These are phyloP conservation scores for Bombus balteatus DNA, from an alignment of 1,140 invertebrate genomes.

Conservation along the genomic window DNA sequence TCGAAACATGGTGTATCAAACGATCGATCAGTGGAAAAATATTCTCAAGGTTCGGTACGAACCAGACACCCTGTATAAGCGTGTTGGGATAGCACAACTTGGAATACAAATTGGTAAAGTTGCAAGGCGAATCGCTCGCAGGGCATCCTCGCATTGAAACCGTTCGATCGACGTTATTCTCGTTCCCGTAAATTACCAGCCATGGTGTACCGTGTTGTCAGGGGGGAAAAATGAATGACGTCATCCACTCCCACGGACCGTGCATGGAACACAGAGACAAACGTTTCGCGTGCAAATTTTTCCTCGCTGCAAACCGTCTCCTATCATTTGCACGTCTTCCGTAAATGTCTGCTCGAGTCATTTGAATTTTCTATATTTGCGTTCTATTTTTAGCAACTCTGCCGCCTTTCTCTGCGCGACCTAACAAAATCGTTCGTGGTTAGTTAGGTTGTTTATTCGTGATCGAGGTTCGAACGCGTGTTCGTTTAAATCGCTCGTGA, in stretches of 20 bases:
- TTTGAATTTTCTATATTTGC: neutral
- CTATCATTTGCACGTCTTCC: neutral
- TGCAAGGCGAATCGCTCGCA: too few relatives aligned
- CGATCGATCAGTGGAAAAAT: neutral
- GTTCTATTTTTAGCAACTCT: too few relatives aligned
- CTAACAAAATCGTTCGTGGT: too few relatives aligned
- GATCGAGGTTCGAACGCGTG: too few relatives aligned
- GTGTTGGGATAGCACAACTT: neutral
- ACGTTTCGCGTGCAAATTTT: neutral
- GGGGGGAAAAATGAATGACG: conserved; percentile 42
- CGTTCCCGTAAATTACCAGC: conserved; percentile 18
- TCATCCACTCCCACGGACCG: conserved; percentile 31
- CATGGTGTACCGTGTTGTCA: conserved; percentile 17
- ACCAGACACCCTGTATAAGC: neutral
- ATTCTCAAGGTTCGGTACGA: neutral
- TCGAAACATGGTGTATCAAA: too few relatives aligned
- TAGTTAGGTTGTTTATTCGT: too few relatives aligned
- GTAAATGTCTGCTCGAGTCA: conserved; percentile 8
- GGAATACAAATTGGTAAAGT: neutral
- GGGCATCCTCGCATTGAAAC: neutral
- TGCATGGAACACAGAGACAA: neutral
- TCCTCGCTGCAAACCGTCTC: too few relatives aligned
- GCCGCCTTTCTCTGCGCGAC: too few relatives aligned
- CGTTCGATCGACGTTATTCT: conserved; percentile 23
- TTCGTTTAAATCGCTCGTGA: too few relatives aligned